Base-by-base conservation (phyloP, 2,113 vertebrate genomes). In the Chionis minor region DNA sequence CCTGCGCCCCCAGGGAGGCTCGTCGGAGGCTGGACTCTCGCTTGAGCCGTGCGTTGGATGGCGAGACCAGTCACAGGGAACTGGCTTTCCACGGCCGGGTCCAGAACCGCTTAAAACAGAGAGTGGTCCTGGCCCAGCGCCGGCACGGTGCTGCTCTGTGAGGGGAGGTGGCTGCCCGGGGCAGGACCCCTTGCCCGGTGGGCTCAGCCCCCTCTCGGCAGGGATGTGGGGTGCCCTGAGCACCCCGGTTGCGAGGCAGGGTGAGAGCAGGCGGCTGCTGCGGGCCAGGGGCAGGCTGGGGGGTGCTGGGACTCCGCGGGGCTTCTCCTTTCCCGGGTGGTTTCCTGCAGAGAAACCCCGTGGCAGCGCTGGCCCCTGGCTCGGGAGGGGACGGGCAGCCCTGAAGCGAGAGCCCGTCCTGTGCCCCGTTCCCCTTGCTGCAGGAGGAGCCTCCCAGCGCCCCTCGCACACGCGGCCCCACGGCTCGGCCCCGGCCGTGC, bases 371-470 rank as follows among this genome's bases (percentile, higher is more conserved):
- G 8, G 35, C 24, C 42, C 17, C 32, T 23, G 65, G 5, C 23
- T 17, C 5, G 0, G 12, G 45, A 66, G 14, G 63, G 33, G 32
- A 28, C 32, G 45, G 12, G 26, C 59, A 63, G 21, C 40, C 14
- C 62, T 49, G 11, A 12, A 49, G 47, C 1, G 7, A 73, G 71
- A 58, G 3, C 33, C 55, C 4, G 0, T 4, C 23, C 15, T 5
- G 14, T 61, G 28, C 23, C 28, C 22, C 2, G 98, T 40, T 97
- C 93, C 58, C 75, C 56, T 21, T 96, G 95, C 91, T 97, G 96
- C 88, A 97, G 97, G 44, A 97, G 85, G 30, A 55, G 73, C 27
- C 92, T 98, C 88, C 14, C n/a, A 12, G n/a, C 8, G 40, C 33
- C 47, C 56, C 72, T 45, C 6, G 4, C 49, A 13, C 12, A 4